Evolutionary conservation across 1,140 invertebrate genomes (phyloP), one percentile per base, ranked within the genome.

Genomic region (Zaprionus kolodkinae): DNA sequence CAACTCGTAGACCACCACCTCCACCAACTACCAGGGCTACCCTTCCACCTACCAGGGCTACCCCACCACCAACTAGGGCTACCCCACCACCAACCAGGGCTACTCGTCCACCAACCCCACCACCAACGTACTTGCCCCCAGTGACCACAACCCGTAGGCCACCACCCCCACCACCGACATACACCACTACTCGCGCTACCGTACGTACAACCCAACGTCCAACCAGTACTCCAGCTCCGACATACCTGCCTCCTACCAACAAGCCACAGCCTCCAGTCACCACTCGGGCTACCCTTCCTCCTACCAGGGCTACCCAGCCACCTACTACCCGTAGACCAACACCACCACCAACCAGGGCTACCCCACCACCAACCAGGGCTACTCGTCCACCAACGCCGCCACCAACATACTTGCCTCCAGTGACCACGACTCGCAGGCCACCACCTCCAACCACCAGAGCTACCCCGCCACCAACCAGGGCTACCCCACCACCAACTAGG

Each of bases 101-200:
- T 13, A 89, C 72, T 54, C 63, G 69, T 9, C 83, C 76, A 54
- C 76, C 79, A 30, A 73, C 77, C 9, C 56, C 50, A 78, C 72
- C 45, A 33, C 59, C 59, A 57, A 67, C 88, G 2, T 56, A 63
- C 50, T 52, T 45, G 65, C 7, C 61, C 60, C 66, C 76, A 30
- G 65, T 61, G 35, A 43, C 55, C 6, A 56, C 72, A 9, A 54
- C 52, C 27, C 52, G 52, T 6, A 60, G 63, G 5, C 73, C 76
- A 25, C 65, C 81, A 1, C 55, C 55, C 21, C 17, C 45, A 25
- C 45, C 45, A 15, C 40, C 40, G 2, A 45, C 40, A n/a, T 45
- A 45, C 40, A n/a, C 75, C 54, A 71, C 79, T 27, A 35, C 66
- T 67, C 38, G 50, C 40, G 11, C 54, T 36, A 5, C 73, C 50